These are phyloP conservation scores for Leptopilina myrica DNA, from an alignment of 2,888 invertebrate species.

Conservation along the genomic window DNA sequence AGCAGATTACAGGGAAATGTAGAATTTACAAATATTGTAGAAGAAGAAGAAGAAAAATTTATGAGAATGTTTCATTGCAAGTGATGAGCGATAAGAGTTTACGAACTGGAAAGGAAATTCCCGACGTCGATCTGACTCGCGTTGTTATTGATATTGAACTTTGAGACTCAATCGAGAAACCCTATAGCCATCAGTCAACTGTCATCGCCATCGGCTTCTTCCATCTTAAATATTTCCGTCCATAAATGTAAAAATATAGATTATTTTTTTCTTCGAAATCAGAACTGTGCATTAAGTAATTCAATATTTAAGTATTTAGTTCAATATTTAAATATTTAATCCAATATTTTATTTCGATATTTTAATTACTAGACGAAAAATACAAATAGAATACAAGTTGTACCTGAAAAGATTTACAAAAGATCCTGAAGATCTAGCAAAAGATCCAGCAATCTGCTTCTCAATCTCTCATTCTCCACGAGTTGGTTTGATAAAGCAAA, in stretches of 20 bases:
- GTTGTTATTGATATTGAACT: conserved; percentile 49
- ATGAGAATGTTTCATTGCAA: conserved; percentile 1
- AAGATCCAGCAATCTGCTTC: not conserved
- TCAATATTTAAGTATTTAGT: no score
- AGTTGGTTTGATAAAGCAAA: not conserved
- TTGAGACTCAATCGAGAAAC: conserved; percentile 41
- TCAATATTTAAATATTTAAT: no score
- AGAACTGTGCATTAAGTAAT: not conserved
- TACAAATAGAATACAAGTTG: not conserved
- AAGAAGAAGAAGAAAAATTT: not conserved
- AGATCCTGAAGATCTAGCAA: not conserved
- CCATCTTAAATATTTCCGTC: conserved; percentile 17
- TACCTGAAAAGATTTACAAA: not conserved
- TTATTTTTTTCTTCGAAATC: not conserved
- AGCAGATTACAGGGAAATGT: no score
- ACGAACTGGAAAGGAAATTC: conserved; percentile 41
- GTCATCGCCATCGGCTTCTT: conserved; percentile 49
- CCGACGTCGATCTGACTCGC: conserved; percentile 43
- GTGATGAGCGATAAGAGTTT: conserved; percentile 6
- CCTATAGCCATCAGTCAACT: conserved; percentile 62
- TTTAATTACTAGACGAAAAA: not conserved
- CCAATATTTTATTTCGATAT: not conserved
- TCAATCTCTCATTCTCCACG: not conserved
- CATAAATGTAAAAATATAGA: not conserved
- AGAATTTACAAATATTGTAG: not conserved